Evolutionary conservation across 2,113 vertebrate genomes (phyloP), one percentile per base, ranked within the genome.

Genomic region (Cyphomyrus plagiostoma): DNA sequence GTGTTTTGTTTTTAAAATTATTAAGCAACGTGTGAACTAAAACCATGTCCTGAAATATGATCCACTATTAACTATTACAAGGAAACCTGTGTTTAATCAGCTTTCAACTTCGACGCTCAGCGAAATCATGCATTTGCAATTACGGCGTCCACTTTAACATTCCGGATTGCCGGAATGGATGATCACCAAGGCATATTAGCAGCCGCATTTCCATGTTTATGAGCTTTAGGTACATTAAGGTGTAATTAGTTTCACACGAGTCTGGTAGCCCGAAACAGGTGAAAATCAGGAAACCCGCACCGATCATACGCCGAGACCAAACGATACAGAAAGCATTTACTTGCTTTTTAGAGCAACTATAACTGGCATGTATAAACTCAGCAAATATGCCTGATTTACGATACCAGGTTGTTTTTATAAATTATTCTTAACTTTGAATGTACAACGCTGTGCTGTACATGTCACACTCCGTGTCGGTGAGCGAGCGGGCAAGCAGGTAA

Each of bases 51-150:
- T 66, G 39, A 66, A 88, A 56, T 26, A 66, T 88, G 56, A 62
- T 46, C 15, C 10, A n/a, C 35, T 39, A 62, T 66, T 66, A 62
- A n/a, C 35, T 39, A 62, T 66, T 66, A 62, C 30, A 88, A 19
- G 56, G 5, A 66, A 45, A 21, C 39, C 87, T 17, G 15, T 58
- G 35, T 88, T 88, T 62, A 88, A 42, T 50, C 45, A 46, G 62
- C 49, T 74, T 74, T 88, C 30, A 53, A 88, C n/a, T 8, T 23
- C 26, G 87, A 13, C 48, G 48, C 19, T 87, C 30, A 15, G 26
- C 62, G 39, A 46, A 88, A 88, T 74, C 58, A 49, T 74, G 49
- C 21, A 74, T 62, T 45, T 88, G 52, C 87, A 62, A 66, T 88
- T 66, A 66, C 52, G 87, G 1, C 45, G 52, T 56, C 53, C 30